Conservation (phyloP, 2,797 vertebrate genomes). For the Pangasius krempfi region DNA sequence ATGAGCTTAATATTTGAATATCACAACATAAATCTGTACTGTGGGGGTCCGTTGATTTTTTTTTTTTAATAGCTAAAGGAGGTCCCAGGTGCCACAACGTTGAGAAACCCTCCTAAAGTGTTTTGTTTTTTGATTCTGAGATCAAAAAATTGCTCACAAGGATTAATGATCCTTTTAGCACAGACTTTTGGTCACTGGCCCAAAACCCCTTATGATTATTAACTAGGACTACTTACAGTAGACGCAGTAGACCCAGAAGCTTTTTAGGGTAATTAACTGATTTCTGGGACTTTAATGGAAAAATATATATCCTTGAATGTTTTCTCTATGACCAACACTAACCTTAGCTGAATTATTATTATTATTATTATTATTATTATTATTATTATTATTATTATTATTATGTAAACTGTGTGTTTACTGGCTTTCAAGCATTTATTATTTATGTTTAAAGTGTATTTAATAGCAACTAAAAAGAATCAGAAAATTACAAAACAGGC, state of each 20-base stretch:
- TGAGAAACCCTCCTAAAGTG: background rate
- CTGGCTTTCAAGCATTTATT: too few relatives aligned
- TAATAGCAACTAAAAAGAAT: too few relatives aligned
- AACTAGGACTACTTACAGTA: background rate
- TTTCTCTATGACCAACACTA: background rate
- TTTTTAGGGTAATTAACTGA: background rate
- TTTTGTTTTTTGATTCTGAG: background rate
- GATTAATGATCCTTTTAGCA: too few relatives aligned
- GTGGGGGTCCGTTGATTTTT: background rate
- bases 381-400: too few relatives aligned
- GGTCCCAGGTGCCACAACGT: background rate
- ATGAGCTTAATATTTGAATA: background rate
- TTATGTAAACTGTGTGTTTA: too few relatives aligned
- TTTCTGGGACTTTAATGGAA: background rate
- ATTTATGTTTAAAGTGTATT: too few relatives aligned
- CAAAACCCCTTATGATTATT: background rate
- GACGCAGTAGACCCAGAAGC: too few relatives aligned
- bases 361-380: too few relatives aligned
- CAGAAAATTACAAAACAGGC: too few relatives aligned
- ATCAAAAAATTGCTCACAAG: background rate
- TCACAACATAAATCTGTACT: background rate
- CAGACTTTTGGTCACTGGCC: too few relatives aligned
- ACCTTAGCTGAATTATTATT: too few relatives aligned
- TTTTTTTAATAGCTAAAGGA: background rate
- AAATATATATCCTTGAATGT: too few relatives aligned